These are phyloP conservation scores for Paragorgia papillata DNA, from an alignment of 92 coral and sea anemone genomes.

Conservation along the genomic window DNA sequence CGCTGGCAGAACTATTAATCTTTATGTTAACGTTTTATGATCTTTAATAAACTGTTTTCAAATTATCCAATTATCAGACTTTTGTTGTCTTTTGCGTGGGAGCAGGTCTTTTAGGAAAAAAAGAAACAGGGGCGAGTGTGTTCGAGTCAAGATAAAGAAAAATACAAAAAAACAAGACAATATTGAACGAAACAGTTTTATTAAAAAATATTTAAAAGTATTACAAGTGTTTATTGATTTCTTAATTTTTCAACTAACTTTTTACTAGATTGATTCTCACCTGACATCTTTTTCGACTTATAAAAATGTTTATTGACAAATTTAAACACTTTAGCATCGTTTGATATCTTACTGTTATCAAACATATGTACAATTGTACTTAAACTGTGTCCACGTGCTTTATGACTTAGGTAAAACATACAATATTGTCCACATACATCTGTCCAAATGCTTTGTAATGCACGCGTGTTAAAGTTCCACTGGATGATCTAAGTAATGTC, in stretches of 20 bases:
- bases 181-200: neutral
- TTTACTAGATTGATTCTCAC: neutral
- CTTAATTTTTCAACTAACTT: too few species aligned
- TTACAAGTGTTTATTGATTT: too few species aligned
- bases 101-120: neutral
- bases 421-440: slow-evolving; percentile 27
- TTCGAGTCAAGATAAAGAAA: too few species aligned
- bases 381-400: slow-evolving; percentile 18
- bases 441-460: slow-evolving; percentile 11
- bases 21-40: too few species aligned
- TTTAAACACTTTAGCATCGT: neutral
- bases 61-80: too few species aligned
- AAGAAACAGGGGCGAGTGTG: neutral
- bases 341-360: neutral
- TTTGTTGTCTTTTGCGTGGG: too few species aligned
- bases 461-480: slow-evolving; percentile 4
- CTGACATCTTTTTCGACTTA: neutral
- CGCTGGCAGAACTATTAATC: too few species aligned
- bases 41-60: too few species aligned
- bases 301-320: neutral
- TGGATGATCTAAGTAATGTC: slow-evolving; percentile 23
- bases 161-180: too few species aligned
- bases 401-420: slow-evolving; percentile 5
- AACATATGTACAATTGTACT: neutral
- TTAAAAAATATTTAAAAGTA: neutral